phyloP scores from a whole-genome alignment of 2,888 invertebrate species.

The Plusia festucae region DNA sequence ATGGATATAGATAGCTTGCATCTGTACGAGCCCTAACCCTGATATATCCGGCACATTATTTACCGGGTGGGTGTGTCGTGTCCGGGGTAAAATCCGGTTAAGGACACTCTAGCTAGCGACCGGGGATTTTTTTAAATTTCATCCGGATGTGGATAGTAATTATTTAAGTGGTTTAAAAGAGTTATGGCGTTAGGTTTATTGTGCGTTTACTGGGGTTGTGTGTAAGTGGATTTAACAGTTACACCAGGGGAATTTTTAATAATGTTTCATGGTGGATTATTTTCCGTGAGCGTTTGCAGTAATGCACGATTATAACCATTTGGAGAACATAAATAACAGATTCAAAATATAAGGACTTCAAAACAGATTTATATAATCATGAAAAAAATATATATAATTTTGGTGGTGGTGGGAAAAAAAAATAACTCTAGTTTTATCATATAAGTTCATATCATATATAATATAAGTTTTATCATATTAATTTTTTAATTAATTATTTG shows the following conservation, averaged over 20 bases:
- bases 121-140: conserved; percentile 31
- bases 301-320: not conserved
- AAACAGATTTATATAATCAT: too few relatives aligned
- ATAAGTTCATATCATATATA: too few relatives aligned
- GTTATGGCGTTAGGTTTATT: conserved; percentile 29
- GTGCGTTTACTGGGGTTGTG: conserved; percentile 1
- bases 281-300: not conserved
- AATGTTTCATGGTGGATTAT: not conserved
- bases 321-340: too few relatives aligned
- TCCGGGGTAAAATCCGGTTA: conserved; percentile 38
- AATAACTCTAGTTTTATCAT: too few relatives aligned
- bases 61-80: conserved; percentile 15
- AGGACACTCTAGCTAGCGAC: conserved; percentile 35
- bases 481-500: too few relatives aligned
- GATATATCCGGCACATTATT: conserved; percentile 31
- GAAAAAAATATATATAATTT: too few relatives aligned
- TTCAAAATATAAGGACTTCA: too few relatives aligned
- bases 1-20: not conserved
- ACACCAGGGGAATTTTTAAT: not conserved
- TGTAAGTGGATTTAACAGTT: not conserved
- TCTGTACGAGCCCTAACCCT: conserved; percentile 7
- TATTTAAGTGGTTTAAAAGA: conserved; percentile 42
- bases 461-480: too few relatives aligned
- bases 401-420: too few relatives aligned
- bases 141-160: conserved; percentile 35